A percentile compares a stretch with the other conserved stretches of the same genome.
These are phyloP conservation scores for Turnix velox DNA, from an alignment of 2,113 vertebrate species.

Conservation along the genomic window DNA sequence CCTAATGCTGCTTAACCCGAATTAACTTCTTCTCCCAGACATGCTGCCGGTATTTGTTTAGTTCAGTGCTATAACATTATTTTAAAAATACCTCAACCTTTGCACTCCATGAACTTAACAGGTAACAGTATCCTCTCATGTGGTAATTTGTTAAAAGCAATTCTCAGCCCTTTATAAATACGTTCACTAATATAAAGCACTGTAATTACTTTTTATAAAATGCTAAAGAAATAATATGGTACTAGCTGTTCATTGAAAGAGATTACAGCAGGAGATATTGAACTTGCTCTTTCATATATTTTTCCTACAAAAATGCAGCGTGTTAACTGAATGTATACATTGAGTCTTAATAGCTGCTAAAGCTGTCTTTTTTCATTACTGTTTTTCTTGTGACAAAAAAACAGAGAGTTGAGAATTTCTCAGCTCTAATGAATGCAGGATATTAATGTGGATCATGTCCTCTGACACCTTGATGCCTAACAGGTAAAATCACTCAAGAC, in stretches of 20 bases:
- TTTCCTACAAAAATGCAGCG: not conserved
- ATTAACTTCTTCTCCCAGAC: not conserved
- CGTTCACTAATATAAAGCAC: not conserved
- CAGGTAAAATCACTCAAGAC: not conserved
- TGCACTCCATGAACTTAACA: not conserved
- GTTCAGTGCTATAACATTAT: not conserved
- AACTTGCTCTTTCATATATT: not conserved
- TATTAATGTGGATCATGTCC: not conserved
- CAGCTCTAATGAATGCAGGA: not conserved
- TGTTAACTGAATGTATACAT: not conserved
- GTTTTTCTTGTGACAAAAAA: not conserved
- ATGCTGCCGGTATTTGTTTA: not conserved
- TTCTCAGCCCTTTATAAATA: not conserved
- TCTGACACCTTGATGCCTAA: not conserved
- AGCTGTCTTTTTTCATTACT: not conserved
- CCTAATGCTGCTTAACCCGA: not conserved
- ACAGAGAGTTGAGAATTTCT: not conserved
- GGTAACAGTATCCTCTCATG: not conserved
- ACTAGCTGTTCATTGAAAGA: not conserved
- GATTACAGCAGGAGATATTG: not conserved
- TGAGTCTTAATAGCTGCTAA: not conserved
- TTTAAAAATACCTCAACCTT: slow-evolving; percentile 27
- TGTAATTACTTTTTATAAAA: not conserved
- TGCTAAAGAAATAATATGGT: not conserved
- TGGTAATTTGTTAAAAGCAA: not conserved